These are phyloP conservation scores for Phalacrocorax pelagicus DNA, from an alignment of 2,113 vertebrate species.

Conservation along the genomic window DNA sequence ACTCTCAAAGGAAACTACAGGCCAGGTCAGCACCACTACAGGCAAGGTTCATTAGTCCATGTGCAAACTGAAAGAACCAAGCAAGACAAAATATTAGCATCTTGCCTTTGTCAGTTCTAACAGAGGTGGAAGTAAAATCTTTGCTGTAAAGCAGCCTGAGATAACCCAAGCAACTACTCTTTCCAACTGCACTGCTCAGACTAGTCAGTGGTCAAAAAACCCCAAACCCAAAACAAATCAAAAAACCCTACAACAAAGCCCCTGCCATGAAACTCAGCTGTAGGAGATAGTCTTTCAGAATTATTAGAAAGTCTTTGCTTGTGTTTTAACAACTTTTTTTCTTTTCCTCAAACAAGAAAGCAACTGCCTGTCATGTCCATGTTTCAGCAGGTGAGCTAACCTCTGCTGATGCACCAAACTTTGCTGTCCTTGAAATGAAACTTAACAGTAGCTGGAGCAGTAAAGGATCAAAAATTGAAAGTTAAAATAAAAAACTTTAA, in stretches of 20 bases:
- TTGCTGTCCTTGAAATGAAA: not conserved
- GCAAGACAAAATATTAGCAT: not conserved
- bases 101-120: not conserved
- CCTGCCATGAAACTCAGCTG: not conserved
- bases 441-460: not conserved
- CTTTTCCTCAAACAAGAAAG: not conserved
- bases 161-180: not conserved
- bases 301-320: not conserved
- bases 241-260: not conserved
- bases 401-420: not conserved
- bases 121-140: not conserved
- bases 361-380: not conserved
- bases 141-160: not conserved
- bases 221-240: not conserved
- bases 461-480: not conserved
- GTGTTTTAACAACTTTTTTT: not conserved
- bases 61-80: not conserved
- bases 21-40: not conserved
- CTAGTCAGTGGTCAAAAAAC: not conserved
- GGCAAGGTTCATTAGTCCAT: not conserved
- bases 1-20: not conserved
- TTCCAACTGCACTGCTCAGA: not conserved
- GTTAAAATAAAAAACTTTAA: not conserved
- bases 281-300: not conserved
- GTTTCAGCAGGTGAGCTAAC: not conserved